A percentile compares a stretch with the other conserved stretches of the same genome.
These are phyloP conservation scores for Philhelius pedissequus DNA, from an alignment of 2,888 invertebrate species.

Conservation along the genomic window DNA sequence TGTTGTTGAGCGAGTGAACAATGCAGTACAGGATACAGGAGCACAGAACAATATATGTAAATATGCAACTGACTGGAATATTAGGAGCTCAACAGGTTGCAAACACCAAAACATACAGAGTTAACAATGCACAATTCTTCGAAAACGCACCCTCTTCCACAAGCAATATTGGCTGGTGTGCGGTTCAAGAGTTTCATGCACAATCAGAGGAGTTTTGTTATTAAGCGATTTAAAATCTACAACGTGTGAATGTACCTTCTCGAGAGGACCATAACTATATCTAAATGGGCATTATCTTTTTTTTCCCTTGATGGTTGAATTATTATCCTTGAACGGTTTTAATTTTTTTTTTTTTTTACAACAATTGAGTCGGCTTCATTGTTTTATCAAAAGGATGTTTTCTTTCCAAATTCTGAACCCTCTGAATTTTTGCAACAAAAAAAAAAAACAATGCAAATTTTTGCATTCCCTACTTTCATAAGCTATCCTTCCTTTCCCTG, in stretches of 20 bases:
- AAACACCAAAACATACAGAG: slow-evolving; percentile 39
- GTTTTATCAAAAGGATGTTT: neutral
- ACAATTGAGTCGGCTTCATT: slow-evolving; percentile 1
- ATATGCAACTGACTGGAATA: neutral
- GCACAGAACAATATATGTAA: neutral
- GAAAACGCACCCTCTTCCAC: neutral
- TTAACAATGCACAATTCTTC: slow-evolving; percentile 28
- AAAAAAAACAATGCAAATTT: neutral
- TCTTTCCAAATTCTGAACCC: slow-evolving; percentile 1
- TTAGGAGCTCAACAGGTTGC: slow-evolving; percentile 50
- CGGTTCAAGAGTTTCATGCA: neutral
- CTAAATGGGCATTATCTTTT: neutral
- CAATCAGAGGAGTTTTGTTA: slow-evolving; percentile 47
- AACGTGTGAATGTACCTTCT: slow-evolving; percentile 1
- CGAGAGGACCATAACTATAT: neutral
- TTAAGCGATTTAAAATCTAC: slow-evolving; percentile 28
- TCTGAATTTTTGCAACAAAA: neutral
- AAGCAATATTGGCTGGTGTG: slow-evolving; percentile 23
- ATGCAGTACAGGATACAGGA: neutral
- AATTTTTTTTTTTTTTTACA: neutral
- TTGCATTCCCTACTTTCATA: neutral
- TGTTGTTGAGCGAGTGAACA: neutral
- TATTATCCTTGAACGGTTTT: neutral
- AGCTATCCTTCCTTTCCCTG: neutral
- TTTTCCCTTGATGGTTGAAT: neutral